A percentile compares a stretch with the other conserved stretches of the same genome.
These are phyloP conservation scores for Agonopterix subpropinquella DNA, from an alignment of 2,888 invertebrate species.

Conservation along the genomic window DNA sequence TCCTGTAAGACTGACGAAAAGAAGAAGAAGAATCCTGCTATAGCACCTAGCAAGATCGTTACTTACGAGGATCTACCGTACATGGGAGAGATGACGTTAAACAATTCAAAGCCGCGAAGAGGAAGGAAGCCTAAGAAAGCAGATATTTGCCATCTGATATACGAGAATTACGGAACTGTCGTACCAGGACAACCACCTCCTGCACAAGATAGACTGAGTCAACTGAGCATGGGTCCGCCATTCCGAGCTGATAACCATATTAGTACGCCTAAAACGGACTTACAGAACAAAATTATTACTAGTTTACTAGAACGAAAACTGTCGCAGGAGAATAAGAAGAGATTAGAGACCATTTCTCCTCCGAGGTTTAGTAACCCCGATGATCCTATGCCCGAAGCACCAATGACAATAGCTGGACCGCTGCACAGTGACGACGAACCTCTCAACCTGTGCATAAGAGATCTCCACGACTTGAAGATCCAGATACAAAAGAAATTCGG, in stretches of 20 bases:
- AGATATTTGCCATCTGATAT: slow-evolving; percentile 93
- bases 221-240: slow-evolving; percentile 31
- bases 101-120: slow-evolving; percentile 89
- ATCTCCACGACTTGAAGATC: slow-evolving; percentile 81
- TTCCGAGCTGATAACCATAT: slow-evolving; percentile 35
- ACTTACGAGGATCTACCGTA: slow-evolving; percentile 91
- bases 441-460: slow-evolving; percentile 88
- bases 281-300: slow-evolving; percentile 81
- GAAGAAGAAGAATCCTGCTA: slow-evolving; percentile 55
- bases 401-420: slow-evolving; percentile 43
- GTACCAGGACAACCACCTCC: slow-evolving; percentile 83
- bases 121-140: slow-evolving; percentile 94
- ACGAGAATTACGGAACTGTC: slow-evolving; percentile 93
- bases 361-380: slow-evolving; percentile 49
- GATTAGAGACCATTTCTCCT: slow-evolving; percentile 47
- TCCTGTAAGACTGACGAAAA: slow-evolving; percentile 43
- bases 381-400: slow-evolving; percentile 53
- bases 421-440: slow-evolving; percentile 79
- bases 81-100: slow-evolving; percentile 94
- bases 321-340: slow-evolving; percentile 78
- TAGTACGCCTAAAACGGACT: slow-evolving; percentile 74
- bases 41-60: slow-evolving; percentile 70
- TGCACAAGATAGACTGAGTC: slow-evolving; percentile 53
- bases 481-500: slow-evolving; percentile 78
- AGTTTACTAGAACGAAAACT: slow-evolving; percentile 81